Evolutionary conservation across 1,140 invertebrate genomes (phyloP).

Genomic region (Euglossa dilemma): DNA sequence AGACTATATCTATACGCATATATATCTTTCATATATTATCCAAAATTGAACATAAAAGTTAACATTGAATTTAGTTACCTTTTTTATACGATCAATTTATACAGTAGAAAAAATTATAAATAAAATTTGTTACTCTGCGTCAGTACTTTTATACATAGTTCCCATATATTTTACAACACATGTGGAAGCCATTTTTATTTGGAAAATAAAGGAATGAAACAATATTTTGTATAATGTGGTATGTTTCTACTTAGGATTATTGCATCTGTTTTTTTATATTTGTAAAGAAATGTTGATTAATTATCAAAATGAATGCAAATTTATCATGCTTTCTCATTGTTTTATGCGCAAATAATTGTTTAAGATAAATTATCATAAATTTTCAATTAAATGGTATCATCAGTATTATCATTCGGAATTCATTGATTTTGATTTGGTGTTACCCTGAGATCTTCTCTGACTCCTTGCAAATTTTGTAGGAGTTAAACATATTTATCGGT

Average conservation of each 20-base stretch:
- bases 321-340: slow-evolving; percentile 14
- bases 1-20: neutral
- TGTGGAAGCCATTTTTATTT: slow-evolving; percentile 44
- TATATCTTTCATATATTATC: slow-evolving; percentile 4
- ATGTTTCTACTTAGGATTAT: neutral
- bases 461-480: slow-evolving; percentile 56
- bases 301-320: neutral
- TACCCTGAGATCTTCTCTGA: slow-evolving; percentile 62
- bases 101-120: slow-evolving; percentile 26
- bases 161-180: slow-evolving; percentile 21
- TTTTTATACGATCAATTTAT: slow-evolving; percentile 16
- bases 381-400: neutral
- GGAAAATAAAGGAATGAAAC: slow-evolving; percentile 39
- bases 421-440: slow-evolving; percentile 62
- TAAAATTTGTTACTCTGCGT: slow-evolving; percentile 3
- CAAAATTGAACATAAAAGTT: slow-evolving; percentile 20
- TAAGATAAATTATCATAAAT: slow-evolving; percentile 6
- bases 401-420: slow-evolving; percentile 34
- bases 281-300: slow-evolving; percentile 1
- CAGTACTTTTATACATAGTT: slow-evolving; percentile 36
- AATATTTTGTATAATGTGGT: slow-evolving; percentile 7
- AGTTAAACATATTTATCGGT: slow-evolving; percentile 44
- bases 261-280: neutral
- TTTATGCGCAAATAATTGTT: neutral
- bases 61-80: neutral